Percentiles rank a stretch among this genome's conserved stretches.
Conservation (phyloP, 2,888 invertebrate species). For the Reticulitermes lucifugus region DNA sequence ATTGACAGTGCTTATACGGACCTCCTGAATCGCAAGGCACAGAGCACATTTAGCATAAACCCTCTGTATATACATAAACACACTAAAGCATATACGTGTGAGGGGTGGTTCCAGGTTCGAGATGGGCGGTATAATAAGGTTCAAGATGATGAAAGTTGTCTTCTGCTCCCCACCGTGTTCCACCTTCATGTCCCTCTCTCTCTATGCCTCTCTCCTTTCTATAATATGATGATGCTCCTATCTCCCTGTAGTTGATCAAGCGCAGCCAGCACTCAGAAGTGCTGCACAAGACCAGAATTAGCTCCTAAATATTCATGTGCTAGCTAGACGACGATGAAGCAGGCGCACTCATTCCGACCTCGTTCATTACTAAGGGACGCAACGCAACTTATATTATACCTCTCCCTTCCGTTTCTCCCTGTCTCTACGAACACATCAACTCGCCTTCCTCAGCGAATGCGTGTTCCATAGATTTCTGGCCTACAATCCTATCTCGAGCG, state of each 20-base stretch:
- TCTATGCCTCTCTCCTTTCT: not conserved
- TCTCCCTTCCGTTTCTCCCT: not conserved
- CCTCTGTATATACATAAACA: constrained; percentile 30
- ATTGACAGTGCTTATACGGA: constrained; percentile 30
- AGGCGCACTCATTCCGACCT: not conserved
- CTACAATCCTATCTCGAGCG: not conserved
- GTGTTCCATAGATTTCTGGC: not conserved
- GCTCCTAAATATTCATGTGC: constrained; percentile 55
- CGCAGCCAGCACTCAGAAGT: constrained; percentile 14
- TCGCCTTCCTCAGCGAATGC: not conserved
- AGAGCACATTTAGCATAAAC: constrained; percentile 33
- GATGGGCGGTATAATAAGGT: constrained; percentile 52
- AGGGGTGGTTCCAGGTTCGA: constrained; percentile 25
- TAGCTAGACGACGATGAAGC: constrained; percentile 18
- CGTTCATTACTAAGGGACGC: not conserved
- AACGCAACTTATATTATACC: constrained; percentile 36
- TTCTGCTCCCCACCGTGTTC: constrained; percentile 17
- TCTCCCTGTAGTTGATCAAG: constrained; percentile 48
- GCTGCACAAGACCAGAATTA: constrained; percentile 48
- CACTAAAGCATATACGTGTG: constrained; percentile 28
- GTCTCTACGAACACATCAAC: not conserved
- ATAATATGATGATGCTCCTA: constrained; percentile 22
- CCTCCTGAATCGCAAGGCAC: not conserved
- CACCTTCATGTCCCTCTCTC: not conserved
- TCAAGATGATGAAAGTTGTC: constrained; percentile 50